These are phyloP conservation scores for Phoenoteleia sp. DNA, from an alignment of 2,888 invertebrate species.

Conservation along the genomic window DNA sequence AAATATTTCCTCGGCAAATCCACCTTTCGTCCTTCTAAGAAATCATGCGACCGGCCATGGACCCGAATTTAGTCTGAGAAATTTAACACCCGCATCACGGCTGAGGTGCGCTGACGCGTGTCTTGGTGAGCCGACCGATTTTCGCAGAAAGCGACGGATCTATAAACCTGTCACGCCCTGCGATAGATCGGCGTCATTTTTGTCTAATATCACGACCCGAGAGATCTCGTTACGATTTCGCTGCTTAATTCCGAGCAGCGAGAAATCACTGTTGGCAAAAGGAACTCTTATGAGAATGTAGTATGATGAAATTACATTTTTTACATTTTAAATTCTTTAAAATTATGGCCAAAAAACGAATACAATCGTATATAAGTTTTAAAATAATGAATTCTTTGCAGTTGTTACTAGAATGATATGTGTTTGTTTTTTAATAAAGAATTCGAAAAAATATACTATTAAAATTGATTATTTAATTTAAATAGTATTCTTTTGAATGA, in stretches of 20 bases:
- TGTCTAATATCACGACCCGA: conserved; percentile 24
- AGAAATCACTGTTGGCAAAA: neutral
- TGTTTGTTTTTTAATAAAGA: no score
- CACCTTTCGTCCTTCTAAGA: conserved; percentile 63
- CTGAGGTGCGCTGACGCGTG: conserved; percentile 73
- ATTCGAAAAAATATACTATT: no score
- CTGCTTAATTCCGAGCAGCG: neutral
- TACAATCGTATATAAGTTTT: no score
- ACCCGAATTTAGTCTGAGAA: conserved; percentile 6
- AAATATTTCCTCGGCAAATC: conserved; percentile 49
- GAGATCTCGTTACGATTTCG: conserved; percentile 46
- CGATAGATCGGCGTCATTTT: conserved; percentile 21
- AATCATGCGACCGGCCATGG: conserved; percentile 40
- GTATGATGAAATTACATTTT: neutral
- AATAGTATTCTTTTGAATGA: no score
- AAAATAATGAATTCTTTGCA: no score
- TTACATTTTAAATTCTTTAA: neutral
- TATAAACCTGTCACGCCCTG: conserved; percentile 52
- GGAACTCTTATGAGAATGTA: neutral
- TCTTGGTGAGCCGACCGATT: conserved; percentile 61
- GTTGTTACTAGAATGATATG: no score
- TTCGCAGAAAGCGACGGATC: conserved; percentile 47
- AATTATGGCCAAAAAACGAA: no score
- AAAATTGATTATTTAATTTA: no score
- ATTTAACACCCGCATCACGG: conserved; percentile 61